Conservation (phyloP, 2,888 invertebrate genomes). For the Magallana nippona region DNA sequence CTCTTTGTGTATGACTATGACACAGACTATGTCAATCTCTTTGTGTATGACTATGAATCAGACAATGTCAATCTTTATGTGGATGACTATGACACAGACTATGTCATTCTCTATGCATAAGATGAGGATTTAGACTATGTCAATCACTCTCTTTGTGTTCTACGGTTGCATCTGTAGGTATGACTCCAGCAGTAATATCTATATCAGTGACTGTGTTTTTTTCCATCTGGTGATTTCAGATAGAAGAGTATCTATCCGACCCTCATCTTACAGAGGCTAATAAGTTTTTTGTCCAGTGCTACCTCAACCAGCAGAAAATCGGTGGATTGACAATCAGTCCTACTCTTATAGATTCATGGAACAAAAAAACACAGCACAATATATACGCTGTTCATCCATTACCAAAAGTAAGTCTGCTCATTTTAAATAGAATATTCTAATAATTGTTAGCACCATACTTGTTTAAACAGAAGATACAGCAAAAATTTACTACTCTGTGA, state of each 20-base stretch:
- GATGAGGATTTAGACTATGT: too few species aligned
- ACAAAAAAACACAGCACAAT: constrained; percentile 58
- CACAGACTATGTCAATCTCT: too few species aligned
- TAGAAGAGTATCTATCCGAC: constrained; percentile 85
- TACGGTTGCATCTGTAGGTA: not conserved
- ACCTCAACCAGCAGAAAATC: constrained; percentile 58
- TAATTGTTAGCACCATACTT: too few species aligned
- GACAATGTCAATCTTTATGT: too few species aligned
- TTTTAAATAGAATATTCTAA: too few species aligned
- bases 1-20: too few species aligned
- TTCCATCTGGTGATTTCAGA: constrained; percentile 74
- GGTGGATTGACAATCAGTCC: constrained; percentile 56
- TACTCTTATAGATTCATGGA: constrained; percentile 58
- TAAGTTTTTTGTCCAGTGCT: constrained; percentile 78
- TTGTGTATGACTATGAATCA: too few species aligned
- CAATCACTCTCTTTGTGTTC: not conserved
- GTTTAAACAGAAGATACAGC: too few species aligned
- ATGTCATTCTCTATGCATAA: too few species aligned
- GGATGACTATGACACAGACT: too few species aligned
- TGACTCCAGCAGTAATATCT: not conserved
- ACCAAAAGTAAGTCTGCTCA: not conserved
- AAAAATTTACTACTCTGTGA: too few species aligned
- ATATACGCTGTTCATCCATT: constrained; percentile 59
- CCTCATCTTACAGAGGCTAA: constrained; percentile 83
- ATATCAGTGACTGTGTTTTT: too few species aligned